Evolutionary conservation across 2,113 vertebrate species (phyloP).

Genomic region (Sebastes schlegelii): DNA sequence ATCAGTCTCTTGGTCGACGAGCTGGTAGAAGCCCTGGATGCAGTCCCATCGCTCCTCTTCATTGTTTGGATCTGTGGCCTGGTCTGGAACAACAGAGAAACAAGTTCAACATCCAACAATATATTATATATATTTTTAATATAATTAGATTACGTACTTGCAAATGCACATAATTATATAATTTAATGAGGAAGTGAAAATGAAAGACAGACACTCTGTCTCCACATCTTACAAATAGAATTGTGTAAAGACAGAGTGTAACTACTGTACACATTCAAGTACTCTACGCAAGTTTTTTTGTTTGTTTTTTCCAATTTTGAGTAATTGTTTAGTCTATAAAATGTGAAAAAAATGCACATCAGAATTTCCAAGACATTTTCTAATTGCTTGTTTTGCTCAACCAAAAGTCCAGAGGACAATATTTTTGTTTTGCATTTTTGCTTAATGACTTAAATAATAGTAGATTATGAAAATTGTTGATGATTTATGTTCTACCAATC

Average conservation of each 20-base stretch:
- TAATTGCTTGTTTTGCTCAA: neutral
- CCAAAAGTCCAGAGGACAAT: neutral
- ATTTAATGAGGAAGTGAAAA: conserved; percentile 22
- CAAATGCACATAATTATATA: neutral
- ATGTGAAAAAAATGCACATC: neutral
- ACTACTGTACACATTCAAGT: too few species aligned
- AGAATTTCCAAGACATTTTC: neutral
- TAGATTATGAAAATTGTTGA: neutral
- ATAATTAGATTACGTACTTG: neutral
- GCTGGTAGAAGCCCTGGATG: conserved; percentile 89
- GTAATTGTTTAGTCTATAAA: too few species aligned
- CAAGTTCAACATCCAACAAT: neutral
- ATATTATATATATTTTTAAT: neutral
- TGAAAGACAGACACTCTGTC: neutral
- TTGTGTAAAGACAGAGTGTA: too few species aligned
- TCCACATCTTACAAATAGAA: too few species aligned
- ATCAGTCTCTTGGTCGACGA: conserved; percentile 83
- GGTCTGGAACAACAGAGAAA: conserved; percentile 77
- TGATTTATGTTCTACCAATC: neutral
- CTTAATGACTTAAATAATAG: too few species aligned
- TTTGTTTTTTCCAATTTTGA: too few species aligned
- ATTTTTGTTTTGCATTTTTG: too few species aligned
- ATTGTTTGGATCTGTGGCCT: conserved; percentile 88
- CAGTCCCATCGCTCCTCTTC: conserved; percentile 87
- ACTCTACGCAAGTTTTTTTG: too few species aligned